Conservation (phyloP, 2,888 invertebrate species). For the Drosophila infuscata region DNA sequence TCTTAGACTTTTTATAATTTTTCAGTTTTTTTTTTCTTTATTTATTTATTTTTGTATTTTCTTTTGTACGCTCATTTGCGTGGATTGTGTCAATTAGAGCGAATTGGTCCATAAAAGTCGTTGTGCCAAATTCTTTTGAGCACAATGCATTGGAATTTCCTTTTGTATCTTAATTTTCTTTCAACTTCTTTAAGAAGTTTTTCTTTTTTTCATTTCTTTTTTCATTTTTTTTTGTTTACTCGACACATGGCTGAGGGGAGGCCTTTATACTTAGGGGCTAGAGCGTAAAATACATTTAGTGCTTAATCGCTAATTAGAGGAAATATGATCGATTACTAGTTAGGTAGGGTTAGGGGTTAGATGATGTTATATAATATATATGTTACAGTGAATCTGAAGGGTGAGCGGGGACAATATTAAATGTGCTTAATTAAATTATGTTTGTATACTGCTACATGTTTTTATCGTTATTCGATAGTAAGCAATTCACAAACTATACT, state of each 20-base stretch:
- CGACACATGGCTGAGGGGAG: constrained; percentile 32
- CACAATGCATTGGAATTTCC: constrained; percentile 70
- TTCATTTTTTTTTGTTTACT: background rate
- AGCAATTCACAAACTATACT: constrained; percentile 35
- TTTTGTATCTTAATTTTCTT: constrained; percentile 45
- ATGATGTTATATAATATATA: constrained; percentile 49
- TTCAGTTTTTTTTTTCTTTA: constrained; percentile 10
- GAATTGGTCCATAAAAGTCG: constrained; percentile 78
- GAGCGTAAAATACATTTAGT: constrained; percentile 57
- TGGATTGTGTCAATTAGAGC: constrained; percentile 79
- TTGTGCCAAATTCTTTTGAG: constrained; percentile 60
- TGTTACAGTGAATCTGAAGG: constrained; percentile 60
- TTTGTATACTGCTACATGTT: constrained; percentile 30
- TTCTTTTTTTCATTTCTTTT: constrained; percentile 23
- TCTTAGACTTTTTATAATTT: constrained; percentile 36
- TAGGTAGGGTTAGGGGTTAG: constrained; percentile 4
- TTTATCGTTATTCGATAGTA: constrained; percentile 56
- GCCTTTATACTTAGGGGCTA: constrained; percentile 45
- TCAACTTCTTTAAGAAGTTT: constrained; percentile 67
- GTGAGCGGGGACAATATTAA: constrained; percentile 10
- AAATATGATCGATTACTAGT: constrained; percentile 53
- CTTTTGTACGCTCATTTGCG: constrained; percentile 76
- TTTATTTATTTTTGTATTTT: background rate
- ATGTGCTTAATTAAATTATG: background rate
- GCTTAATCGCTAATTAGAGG: constrained; percentile 62